Evolutionary conservation across 2,797 vertebrate genomes (phyloP), one percentile per base, ranked within the genome.

Genomic region (Crocodylus rhombifer): DNA sequence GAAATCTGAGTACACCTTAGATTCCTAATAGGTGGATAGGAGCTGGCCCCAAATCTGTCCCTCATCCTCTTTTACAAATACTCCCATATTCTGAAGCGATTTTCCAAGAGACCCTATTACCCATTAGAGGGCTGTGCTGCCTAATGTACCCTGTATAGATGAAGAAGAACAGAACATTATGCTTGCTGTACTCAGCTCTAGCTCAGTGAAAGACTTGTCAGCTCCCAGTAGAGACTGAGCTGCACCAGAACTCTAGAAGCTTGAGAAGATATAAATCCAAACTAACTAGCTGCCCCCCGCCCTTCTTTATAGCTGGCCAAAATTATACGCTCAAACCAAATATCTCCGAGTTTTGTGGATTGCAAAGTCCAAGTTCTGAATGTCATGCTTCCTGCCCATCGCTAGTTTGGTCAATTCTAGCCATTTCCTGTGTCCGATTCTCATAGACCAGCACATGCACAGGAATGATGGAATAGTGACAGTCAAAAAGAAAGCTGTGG

Each of bases 211-310:
- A 91, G 36, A 82, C 51, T 86, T 14, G 14, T 25, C 74, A 36
- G 21, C 92, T 93, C 77, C 84, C 86, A 86, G 90, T 91, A 93
- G 91, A 93, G 30, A 80, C 28, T 18, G 17, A 88, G 33, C 67
- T 26, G 79, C 71, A 51, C 86, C 79, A 89, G 81, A 95, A 77
- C 62, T 33, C 71, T 6, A 16, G 67, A 51, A 51, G 42, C 42
- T 51, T 51, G 69, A 73, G 36, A 71, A 42, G 69, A 42, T 75
- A 69, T 88, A 60, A 89, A 84, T 56, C 77, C 74, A 94, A 88
- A 92, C 57, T 88, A 84, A 77, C 26, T 36, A 89, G 62, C 36
- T 75, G 42, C 42, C 42, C 42, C 9, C 42, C 42, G 3, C 42
- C 42, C 77, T 63, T 61, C 62, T 56, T 86, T 78, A 76, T 64